Evolutionary conservation across 2,888 invertebrate genomes (phyloP).

Genomic region (Diploptera punctata): DNA sequence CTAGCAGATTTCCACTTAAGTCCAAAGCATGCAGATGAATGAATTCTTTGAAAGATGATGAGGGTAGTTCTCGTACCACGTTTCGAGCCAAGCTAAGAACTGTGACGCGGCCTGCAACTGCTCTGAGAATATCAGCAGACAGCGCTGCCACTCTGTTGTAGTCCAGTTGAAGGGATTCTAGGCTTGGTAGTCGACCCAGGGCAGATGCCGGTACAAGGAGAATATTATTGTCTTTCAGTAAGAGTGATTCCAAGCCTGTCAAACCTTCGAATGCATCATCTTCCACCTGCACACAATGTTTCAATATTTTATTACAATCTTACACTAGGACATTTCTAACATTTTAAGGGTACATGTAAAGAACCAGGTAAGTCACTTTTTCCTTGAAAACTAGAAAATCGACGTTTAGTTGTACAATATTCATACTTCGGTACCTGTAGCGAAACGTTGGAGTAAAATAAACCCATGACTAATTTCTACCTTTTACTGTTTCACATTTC

Average conservation of each 20-base stretch:
- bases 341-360: too few species aligned
- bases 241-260: slow-evolving; percentile 74
- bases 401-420: too few species aligned
- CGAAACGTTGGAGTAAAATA: too few species aligned
- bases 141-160: slow-evolving; percentile 88
- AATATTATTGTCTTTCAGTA: slow-evolving; percentile 87
- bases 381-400: too few species aligned
- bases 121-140: slow-evolving; percentile 77
- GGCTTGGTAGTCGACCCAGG: slow-evolving; percentile 75
- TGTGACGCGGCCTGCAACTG: slow-evolving; percentile 67
- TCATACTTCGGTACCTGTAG: too few species aligned
- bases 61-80: slow-evolving; percentile 84
- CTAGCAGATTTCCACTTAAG: slow-evolving; percentile 79
- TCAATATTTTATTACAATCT: too few species aligned
- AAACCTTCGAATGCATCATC: slow-evolving; percentile 88
- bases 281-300: slow-evolving; percentile 78
- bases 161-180: slow-evolving; percentile 77
- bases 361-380: too few species aligned
- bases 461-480: too few species aligned
- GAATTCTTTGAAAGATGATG: slow-evolving; percentile 79
- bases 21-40: slow-evolving; percentile 74
- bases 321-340: too few species aligned
- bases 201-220: slow-evolving; percentile 84
- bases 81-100: slow-evolving; percentile 80
- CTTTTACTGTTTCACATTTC: too few species aligned